phyloP scores from a whole-genome alignment of 2,888 invertebrate genomes.

The Tyria jacobaeae region DNA sequence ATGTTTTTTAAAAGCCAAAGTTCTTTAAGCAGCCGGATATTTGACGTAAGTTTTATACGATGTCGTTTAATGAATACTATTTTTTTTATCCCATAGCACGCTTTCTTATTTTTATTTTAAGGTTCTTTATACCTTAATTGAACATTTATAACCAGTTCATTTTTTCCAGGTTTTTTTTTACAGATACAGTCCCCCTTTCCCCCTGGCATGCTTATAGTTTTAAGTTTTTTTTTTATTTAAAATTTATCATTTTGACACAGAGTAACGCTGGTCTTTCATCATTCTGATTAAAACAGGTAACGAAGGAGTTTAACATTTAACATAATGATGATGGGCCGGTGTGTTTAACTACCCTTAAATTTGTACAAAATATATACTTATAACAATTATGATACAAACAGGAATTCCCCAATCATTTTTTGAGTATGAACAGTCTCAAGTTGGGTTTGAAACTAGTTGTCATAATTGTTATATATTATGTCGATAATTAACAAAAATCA shows the following conservation, averaged over 20 bases:
- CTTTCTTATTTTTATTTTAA: not conserved
- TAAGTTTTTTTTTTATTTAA: too few relatives aligned
- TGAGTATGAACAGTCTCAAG: not conserved
- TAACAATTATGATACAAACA: not conserved
- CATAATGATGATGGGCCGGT: not conserved
- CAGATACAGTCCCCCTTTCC: constrained; percentile 17
- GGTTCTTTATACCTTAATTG: constrained; percentile 32
- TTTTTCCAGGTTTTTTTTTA: constrained; percentile 21
- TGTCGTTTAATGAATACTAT: not conserved
- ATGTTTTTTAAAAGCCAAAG: constrained; percentile 32
- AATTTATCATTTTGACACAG: not conserved
- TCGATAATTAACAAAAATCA: not conserved
- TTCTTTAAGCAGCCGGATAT: constrained; percentile 64
- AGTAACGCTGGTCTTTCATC: not conserved
- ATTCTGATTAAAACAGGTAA: not conserved
- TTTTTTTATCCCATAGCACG: not conserved
- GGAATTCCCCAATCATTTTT: not conserved
- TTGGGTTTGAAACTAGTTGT: not conserved
- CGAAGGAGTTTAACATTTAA: not conserved
- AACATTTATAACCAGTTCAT: constrained; percentile 21
- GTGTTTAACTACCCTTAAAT: not conserved
- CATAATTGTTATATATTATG: not conserved
- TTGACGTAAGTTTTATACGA: constrained; percentile 65
- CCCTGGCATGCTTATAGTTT: constrained; percentile 6
- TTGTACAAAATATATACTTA: not conserved